These are phyloP conservation scores for Anhinga anhinga DNA, from an alignment of 2,113 vertebrate genomes.

Conservation along the genomic window DNA sequence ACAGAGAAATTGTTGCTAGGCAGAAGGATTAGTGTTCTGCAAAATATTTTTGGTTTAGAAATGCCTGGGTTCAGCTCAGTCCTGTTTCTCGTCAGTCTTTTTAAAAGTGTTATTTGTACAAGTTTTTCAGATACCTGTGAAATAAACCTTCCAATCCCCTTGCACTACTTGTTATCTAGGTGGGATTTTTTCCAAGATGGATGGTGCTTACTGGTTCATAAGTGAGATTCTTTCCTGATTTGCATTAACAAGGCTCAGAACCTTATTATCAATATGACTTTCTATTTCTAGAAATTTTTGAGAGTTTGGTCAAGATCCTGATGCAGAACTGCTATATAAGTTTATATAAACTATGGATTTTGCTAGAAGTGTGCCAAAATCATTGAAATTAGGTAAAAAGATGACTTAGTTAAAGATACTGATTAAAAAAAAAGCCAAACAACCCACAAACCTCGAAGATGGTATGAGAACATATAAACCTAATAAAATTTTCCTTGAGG, in stretches of 20 bases:
- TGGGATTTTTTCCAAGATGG: accelerated
- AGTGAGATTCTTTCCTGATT: neutral
- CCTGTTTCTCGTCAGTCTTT: neutral
- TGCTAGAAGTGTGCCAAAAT: neutral
- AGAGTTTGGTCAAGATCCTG: neutral
- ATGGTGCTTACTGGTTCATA: neutral
- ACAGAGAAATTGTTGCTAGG: neutral
- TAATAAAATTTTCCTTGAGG: neutral
- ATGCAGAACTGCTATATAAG: neutral
- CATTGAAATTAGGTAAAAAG: neutral
- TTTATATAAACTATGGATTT: neutral
- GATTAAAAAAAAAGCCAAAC: neutral
- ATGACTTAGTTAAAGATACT: neutral
- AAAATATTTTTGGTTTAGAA: neutral
- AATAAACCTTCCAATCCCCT: neutral
- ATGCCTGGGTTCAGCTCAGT: neutral
- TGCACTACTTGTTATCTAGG: neutral
- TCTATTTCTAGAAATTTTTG: neutral
- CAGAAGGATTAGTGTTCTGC: neutral
- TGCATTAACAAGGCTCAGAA: neutral
- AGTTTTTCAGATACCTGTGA: neutral
- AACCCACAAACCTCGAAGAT: neutral
- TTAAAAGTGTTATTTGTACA: neutral
- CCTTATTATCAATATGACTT: neutral
- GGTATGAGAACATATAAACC: neutral